Conservation (phyloP, 1,140 invertebrate species). For the Lasioglossum albipes region DNA sequence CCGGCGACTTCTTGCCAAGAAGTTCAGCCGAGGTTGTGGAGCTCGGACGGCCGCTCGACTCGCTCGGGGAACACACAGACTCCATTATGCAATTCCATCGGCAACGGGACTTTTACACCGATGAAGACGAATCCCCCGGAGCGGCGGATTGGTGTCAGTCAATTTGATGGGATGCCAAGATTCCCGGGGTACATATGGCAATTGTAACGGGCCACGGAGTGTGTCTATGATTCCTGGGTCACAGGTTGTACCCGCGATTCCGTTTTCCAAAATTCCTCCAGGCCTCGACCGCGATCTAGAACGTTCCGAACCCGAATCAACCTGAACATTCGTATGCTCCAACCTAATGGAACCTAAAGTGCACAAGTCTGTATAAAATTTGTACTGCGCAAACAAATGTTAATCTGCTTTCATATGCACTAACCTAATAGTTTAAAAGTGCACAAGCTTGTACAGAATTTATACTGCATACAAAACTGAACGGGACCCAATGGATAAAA, state of each 20-base stretch:
- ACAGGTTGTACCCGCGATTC: background rate
- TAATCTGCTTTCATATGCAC: too few relatives aligned
- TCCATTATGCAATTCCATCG: constrained; percentile 56
- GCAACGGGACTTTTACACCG: constrained; percentile 57
- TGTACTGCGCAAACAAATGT: too few relatives aligned
- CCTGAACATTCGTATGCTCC: too few relatives aligned
- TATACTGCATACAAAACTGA: too few relatives aligned
- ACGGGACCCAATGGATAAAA: too few relatives aligned
- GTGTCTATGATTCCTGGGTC: background rate
- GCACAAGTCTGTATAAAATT: too few relatives aligned
- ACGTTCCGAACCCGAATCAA: too few relatives aligned
- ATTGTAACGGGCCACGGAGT: background rate
- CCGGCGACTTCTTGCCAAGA: constrained; percentile 51
- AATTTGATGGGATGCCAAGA: constrained; percentile 37
- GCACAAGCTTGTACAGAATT: too few relatives aligned
- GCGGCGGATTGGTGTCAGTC: constrained; percentile 30
- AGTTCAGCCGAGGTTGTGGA: constrained; percentile 7
- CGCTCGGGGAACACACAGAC: constrained; percentile 33
- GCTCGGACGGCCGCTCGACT: constrained; percentile 12
- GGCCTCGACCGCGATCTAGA: background rate
- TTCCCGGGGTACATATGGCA: background rate
- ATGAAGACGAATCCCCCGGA: constrained; percentile 22
- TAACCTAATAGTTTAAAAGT: too few relatives aligned
- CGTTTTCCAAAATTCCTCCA: background rate
- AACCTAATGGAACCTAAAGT: too few relatives aligned